Base-by-base conservation (phyloP, 2,797 vertebrate species). In the Paramormyrops hopkinsi region DNA sequence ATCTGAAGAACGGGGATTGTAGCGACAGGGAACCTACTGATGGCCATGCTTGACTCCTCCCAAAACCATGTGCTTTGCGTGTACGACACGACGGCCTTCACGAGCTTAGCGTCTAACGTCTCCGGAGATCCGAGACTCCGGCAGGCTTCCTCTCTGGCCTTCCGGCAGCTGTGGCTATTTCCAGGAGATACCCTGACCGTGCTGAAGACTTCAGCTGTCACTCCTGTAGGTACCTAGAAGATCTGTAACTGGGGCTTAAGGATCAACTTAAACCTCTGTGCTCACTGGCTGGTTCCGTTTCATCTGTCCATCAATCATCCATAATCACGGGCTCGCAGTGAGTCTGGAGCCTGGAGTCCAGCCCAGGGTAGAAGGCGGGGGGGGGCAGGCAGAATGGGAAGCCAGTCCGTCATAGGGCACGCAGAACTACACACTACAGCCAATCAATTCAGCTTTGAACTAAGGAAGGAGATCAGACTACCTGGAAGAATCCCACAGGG, bases 201-300 rank as follows among this genome's bases (percentile, higher is more conserved):
- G 14, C 33, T 41, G 73, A 44, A n/a, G 37, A 44, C 76, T 2
- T n/a, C 41, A 22, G 76, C 76, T 82, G 76, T 82, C 76, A 82
- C 41, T 82, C 76, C 76, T 46, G 19, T 22, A 82, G 76, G 17
- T 46, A 82, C 41, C 19, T 82, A 82, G 19, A 46, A n/a, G 76
- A 46, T 82, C 76, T 82, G 76, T 1, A 46, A 46, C 37, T 44
- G 37, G 19, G 19, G 41, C 76, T 82, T 73, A 73, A 6, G 69
- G 69, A 73, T 73, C 69, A 37, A 73, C 69, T 73, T 82, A 82
- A 82, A 82, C 76, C 76, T 82, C 76, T 46, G 76, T 22, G 41
- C 37, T 82, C 76, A 44, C 76, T 44, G 37, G 5, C 76, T 82
- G 76, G 33, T 82, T 82, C 19, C 17, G 19, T 82, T 82, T 82